A percentile compares a stretch with the other conserved stretches of the same genome.
These are phyloP conservation scores for Rhynchophorus ferrugineus DNA, from an alignment of 1,140 invertebrate species.

Conservation along the genomic window DNA sequence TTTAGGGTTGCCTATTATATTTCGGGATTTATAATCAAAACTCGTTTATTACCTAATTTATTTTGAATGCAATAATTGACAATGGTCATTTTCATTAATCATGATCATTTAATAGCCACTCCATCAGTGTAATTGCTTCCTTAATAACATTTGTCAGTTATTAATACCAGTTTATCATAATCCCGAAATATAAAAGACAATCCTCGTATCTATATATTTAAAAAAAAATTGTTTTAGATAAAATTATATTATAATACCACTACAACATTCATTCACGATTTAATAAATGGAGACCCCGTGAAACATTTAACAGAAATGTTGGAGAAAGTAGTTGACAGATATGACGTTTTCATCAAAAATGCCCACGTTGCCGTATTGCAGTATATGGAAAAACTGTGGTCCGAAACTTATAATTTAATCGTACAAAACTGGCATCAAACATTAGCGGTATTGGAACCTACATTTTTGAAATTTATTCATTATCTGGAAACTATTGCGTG, in stretches of 20 bases:
- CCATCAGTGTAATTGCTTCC: no score
- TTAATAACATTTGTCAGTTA: no score
- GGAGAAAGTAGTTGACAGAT: slow-evolving; percentile 61
- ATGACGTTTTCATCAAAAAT: slow-evolving; percentile 70
- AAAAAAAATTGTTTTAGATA: slow-evolving; percentile 36
- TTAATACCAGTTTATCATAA: no score
- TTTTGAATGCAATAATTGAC: no score
- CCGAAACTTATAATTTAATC: slow-evolving; percentile 51
- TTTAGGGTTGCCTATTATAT: neutral
- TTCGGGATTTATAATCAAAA: no score
- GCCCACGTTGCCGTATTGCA: slow-evolving; percentile 67
- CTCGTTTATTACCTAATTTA: no score
- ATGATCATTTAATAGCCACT: no score
- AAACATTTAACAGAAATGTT: slow-evolving; percentile 58
- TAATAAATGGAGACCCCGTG: slow-evolving; percentile 65
- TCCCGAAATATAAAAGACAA: no score
- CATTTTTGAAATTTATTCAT: slow-evolving; percentile 66
- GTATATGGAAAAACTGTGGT: slow-evolving; percentile 65
- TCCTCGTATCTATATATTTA: no score
- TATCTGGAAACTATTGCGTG: slow-evolving; percentile 65
- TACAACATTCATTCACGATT: slow-evolving; percentile 55
- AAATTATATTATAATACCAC: slow-evolving; percentile 63
- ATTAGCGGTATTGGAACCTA: slow-evolving; percentile 63
- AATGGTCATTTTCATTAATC: no score
- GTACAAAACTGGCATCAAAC: slow-evolving; percentile 62